Evolutionary conservation across 2,797 vertebrate species (phyloP).

Genomic region (Delichon dasypus): DNA sequence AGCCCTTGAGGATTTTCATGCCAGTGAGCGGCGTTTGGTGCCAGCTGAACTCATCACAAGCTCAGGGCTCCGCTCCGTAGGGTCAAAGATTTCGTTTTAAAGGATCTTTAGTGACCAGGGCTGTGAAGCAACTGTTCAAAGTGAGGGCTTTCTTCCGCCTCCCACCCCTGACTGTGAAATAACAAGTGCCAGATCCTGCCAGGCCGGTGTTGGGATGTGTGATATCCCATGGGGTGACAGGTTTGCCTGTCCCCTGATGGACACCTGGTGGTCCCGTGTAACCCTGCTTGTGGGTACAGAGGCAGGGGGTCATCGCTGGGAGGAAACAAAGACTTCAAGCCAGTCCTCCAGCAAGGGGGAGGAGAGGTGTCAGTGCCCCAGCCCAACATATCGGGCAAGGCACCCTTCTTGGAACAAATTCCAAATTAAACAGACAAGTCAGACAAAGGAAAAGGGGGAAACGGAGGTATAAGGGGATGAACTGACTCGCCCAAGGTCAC

Average conservation of each 20-base stretch:
- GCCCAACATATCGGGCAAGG: background rate
- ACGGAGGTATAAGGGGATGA: background rate
- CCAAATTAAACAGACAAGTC: constrained; percentile 12
- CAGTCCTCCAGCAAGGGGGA: background rate
- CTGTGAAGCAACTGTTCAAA: background rate
- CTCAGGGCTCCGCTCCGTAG: rapidly evolving
- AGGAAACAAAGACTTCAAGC: background rate
- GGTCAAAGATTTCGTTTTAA: background rate
- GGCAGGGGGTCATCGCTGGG: background rate
- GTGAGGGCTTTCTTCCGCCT: background rate
- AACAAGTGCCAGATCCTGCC: background rate
- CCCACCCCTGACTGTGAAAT: background rate
- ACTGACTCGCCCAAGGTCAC: constrained; percentile 29
- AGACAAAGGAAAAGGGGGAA: constrained; percentile 10
- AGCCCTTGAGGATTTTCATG: background rate
- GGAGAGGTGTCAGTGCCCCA: background rate
- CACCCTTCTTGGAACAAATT: background rate
- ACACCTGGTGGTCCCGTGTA: background rate
- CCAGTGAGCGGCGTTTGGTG: background rate
- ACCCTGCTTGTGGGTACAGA: background rate
- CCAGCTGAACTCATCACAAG: background rate
- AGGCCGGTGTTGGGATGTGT: rapidly evolving
- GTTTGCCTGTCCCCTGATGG: background rate
- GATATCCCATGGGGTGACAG: background rate
- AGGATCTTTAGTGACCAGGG: background rate